Conservation (phyloP, 2,113 vertebrate genomes). For the Progne subis region DNA sequence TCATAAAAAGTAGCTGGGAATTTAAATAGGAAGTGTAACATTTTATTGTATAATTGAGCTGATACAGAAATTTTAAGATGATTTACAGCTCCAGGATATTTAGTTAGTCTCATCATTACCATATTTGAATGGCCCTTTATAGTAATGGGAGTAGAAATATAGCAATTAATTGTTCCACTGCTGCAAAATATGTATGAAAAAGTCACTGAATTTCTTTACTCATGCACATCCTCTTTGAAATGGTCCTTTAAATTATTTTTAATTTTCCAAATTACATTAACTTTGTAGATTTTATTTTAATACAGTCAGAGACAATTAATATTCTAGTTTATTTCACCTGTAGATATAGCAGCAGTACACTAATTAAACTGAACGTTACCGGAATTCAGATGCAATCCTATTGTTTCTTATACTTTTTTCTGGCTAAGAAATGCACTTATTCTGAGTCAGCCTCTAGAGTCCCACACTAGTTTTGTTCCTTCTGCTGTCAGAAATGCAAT, state of each 20-base stretch:
- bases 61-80: slow-evolving; percentile 1
- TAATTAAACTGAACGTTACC: not conserved
- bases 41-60: not conserved
- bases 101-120: not conserved
- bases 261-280: not conserved
- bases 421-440: not conserved
- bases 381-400: not conserved
- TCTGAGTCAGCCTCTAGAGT: not conserved
- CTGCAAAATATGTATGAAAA: not conserved
- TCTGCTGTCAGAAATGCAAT: not conserved
- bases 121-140: not conserved
- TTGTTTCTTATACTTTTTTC: not conserved
- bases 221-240: not conserved
- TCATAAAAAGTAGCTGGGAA: not conserved
- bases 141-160: not conserved
- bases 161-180: not conserved
- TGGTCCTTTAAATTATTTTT: not conserved
- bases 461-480: not conserved
- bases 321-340: not conserved
- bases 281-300: not conserved
- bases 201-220: not conserved
- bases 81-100: not conserved
- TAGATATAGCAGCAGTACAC: not conserved
- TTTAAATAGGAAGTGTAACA: not conserved
- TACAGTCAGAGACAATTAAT: not conserved